A percentile compares a stretch with the other conserved stretches of the same genome.
These are phyloP conservation scores for Subacronicta megacephala DNA, from an alignment of 2,888 invertebrate species.

Conservation along the genomic window DNA sequence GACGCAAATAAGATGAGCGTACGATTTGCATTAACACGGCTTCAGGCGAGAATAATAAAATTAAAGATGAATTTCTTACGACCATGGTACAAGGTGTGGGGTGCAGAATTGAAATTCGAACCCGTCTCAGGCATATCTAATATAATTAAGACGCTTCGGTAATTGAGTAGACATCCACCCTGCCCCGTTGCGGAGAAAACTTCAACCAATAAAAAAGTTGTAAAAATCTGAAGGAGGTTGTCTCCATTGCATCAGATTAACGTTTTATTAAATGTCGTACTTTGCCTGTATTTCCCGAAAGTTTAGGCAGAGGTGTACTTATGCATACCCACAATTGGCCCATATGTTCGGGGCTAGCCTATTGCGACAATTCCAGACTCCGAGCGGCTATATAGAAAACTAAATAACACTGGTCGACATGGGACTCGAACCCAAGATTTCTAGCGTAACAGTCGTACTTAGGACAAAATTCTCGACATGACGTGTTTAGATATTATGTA, in stretches of 20 bases:
- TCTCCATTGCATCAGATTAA: constrained; percentile 33
- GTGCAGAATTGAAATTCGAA: constrained; percentile 86
- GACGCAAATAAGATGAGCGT: constrained; percentile 55
- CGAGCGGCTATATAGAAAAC: too few species aligned
- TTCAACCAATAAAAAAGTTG: constrained; percentile 54
- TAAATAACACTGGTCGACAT: too few species aligned
- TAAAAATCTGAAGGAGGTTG: constrained; percentile 34
- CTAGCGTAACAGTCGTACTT: too few species aligned
- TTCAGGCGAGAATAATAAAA: constrained; percentile 79
- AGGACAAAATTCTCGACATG: too few species aligned
- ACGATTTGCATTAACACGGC: constrained; percentile 80
- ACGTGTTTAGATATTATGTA: too few species aligned
- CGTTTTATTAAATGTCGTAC: too few species aligned
- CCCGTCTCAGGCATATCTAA: constrained; percentile 80
- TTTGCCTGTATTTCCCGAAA: too few species aligned
- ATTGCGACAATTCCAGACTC: too few species aligned
- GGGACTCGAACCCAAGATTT: too few species aligned
- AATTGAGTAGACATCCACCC: constrained; percentile 84
- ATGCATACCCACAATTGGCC: too few species aligned
- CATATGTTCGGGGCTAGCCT: too few species aligned
- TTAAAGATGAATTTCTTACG: constrained; percentile 80
- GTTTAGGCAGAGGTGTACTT: too few species aligned
- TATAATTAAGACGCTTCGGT: constrained; percentile 82
- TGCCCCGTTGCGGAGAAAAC: constrained; percentile 60
- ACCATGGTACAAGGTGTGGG: constrained; percentile 68